phyloP scores from a whole-genome alignment of 2,888 invertebrate genomes.

The Stomorhina lunata region DNA sequence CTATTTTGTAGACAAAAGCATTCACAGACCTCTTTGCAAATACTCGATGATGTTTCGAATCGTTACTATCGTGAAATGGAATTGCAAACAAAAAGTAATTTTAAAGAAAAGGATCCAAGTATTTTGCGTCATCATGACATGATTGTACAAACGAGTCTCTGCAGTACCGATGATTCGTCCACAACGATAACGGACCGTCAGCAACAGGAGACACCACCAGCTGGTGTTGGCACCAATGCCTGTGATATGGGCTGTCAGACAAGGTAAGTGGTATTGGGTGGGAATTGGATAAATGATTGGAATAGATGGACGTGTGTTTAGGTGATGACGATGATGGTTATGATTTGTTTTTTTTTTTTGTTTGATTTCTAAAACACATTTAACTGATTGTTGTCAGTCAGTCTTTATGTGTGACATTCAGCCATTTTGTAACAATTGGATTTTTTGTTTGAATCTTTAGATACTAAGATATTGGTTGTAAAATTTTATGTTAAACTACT shows the following conservation, averaged over 20 bases:
- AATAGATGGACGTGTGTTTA: background rate
- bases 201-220: conserved; percentile 59
- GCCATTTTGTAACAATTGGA: background rate
- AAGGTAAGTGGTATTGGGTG: conserved; percentile 86
- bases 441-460: background rate
- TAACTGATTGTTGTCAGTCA: background rate
- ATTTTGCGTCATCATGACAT: conserved; percentile 78
- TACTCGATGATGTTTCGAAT: conserved; percentile 79
- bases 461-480: conserved; percentile 1
- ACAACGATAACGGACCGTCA: conserved; percentile 59
- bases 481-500: conserved; percentile 36
- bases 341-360: too few species aligned
- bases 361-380: conserved; percentile 6
- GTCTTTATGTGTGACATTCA: background rate
- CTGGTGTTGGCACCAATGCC: conserved; percentile 80
- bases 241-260: conserved; percentile 91
- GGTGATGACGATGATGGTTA: background rate
- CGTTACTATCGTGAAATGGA: conserved; percentile 78
- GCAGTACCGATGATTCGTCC: conserved; percentile 70
- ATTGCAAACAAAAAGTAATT: conserved; percentile 75
- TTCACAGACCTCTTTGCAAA: conserved; percentile 79
- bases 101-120: conserved; percentile 78
- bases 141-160: conserved; percentile 77
- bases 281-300: too few species aligned
- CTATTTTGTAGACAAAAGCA: conserved; percentile 75